Percentiles rank a stretch among this genome's conserved stretches.
These are phyloP conservation scores for Procapra przewalskii DNA, from an alignment of 2,113 vertebrate genomes.

Conservation along the genomic window DNA sequence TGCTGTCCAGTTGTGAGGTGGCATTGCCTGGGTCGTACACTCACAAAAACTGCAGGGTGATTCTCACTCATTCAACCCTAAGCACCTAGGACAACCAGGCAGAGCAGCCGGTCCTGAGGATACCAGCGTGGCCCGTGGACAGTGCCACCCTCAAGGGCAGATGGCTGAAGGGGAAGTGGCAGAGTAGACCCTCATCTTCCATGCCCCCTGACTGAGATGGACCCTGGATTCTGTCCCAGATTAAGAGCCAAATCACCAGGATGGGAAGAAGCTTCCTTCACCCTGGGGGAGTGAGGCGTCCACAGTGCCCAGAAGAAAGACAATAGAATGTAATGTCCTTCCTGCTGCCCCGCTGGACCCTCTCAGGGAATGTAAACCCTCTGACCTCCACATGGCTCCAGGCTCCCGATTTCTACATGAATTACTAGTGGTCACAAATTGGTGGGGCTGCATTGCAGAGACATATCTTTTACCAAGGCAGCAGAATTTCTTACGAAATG, in stretches of 20 bases:
- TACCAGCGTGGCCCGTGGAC: fast-evolving
- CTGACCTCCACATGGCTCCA: neutral
- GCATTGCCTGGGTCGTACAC: neutral
- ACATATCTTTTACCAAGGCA: neutral
- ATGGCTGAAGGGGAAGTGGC: neutral
- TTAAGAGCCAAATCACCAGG: neutral
- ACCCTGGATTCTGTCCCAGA: neutral
- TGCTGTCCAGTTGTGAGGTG: neutral
- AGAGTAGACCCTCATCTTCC: neutral
- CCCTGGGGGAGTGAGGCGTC: neutral
- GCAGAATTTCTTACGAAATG: neutral
- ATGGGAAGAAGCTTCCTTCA: neutral
- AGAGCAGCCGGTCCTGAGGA: neutral
- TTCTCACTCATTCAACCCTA: neutral
- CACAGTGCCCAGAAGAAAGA: neutral
- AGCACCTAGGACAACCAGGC: neutral
- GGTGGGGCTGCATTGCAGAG: neutral
- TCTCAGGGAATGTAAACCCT: neutral
- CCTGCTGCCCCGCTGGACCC: neutral
- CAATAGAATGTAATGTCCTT: neutral
- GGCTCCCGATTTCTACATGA: neutral
- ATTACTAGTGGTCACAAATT: neutral
- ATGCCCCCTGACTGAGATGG: neutral
- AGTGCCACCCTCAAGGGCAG: neutral
- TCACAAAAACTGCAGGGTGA: neutral